These are phyloP conservation scores for Phallusia fumigata DNA, from an alignment of 23 tunicate genomes.

Conservation along the genomic window DNA sequence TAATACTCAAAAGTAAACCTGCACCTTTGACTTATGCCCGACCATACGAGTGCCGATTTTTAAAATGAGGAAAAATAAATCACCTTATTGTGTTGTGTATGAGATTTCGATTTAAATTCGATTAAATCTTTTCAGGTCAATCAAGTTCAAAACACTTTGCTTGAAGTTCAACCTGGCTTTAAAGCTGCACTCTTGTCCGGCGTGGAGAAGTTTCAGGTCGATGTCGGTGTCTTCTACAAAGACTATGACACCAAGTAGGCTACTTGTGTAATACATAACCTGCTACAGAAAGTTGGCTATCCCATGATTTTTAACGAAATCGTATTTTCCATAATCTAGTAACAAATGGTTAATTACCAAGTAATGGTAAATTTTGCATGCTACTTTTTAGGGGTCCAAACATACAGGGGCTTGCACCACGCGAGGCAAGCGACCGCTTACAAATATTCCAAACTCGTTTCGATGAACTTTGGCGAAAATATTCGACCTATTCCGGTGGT, in stretches of 20 bases:
- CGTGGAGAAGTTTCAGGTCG: constrained; percentile 70
- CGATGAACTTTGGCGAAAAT: constrained; percentile 88
- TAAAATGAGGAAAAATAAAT: not conserved
- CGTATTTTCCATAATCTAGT: too few species aligned
- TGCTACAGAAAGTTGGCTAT: too few species aligned
- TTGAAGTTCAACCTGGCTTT: constrained; percentile 76
- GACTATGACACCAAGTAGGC: constrained; percentile 70
- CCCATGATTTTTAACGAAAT: too few species aligned
- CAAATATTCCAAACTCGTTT: constrained; percentile 81
- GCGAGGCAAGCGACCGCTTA: constrained; percentile 80
- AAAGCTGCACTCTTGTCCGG: constrained; percentile 61
- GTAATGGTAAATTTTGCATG: too few species aligned
- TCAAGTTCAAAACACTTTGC: constrained; percentile 71
- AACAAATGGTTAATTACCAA: not conserved
- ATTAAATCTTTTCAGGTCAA: constrained; percentile 29
- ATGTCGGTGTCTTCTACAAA: constrained; percentile 67
- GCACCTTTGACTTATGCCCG: too few species aligned
- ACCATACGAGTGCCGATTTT: too few species aligned
- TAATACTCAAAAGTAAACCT: not conserved
- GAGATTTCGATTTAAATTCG: too few species aligned
- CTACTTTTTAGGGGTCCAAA: constrained; percentile 67
- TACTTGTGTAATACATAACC: too few species aligned
- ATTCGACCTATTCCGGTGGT: constrained; percentile 80
- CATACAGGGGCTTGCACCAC: constrained; percentile 74
- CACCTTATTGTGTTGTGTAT: not conserved